phyloP scores from a whole-genome alignment of 2,113 vertebrate genomes.

The Scophthalmus maximus region DNA sequence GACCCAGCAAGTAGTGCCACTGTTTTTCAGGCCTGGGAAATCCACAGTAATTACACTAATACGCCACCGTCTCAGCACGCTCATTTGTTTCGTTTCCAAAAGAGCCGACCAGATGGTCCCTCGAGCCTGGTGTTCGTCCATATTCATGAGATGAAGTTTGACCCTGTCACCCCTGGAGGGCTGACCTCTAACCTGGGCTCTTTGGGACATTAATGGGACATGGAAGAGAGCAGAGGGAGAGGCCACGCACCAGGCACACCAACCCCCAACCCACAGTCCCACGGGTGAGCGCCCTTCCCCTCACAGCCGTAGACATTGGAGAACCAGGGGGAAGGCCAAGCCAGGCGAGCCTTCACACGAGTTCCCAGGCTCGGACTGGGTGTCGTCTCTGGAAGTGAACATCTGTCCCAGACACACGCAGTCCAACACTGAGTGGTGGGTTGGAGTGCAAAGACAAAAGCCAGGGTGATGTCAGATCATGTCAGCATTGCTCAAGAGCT shows the following conservation, averaged over 20 bases:
- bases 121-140: constrained; percentile 52
- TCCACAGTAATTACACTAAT: constrained; percentile 65
- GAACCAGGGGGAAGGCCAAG: constrained; percentile 25
- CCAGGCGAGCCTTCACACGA: constrained; percentile 38
- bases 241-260: constrained; percentile 30
- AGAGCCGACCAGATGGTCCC: constrained; percentile 77
- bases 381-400: constrained; percentile 57
- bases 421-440: constrained; percentile 16
- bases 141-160: constrained; percentile 79
- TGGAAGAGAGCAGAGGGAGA: constrained; percentile 52
- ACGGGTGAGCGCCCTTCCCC: constrained; percentile 35
- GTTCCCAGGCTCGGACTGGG: constrained; percentile 72
- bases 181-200: constrained; percentile 75
- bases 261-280: constrained; percentile 54
- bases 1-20: constrained; percentile 6
- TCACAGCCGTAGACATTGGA: constrained; percentile 63
- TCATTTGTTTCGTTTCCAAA: constrained; percentile 70
- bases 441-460: constrained; percentile 53
- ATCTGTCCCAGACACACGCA: constrained; percentile 68
- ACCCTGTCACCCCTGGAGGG: constrained; percentile 67
- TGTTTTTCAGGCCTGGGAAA: constrained; percentile 61
- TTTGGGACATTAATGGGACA: constrained; percentile 71
- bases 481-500: constrained; percentile 40
- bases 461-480: constrained; percentile 44
- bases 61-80: constrained; percentile 52